A percentile compares a stretch with the other conserved stretches of the same genome.
These are phyloP conservation scores for western clawed frog (Xenopus tropicalis) DNA, from an alignment of 2,113 vertebrate genomes.

Conservation along the genomic window DNA sequence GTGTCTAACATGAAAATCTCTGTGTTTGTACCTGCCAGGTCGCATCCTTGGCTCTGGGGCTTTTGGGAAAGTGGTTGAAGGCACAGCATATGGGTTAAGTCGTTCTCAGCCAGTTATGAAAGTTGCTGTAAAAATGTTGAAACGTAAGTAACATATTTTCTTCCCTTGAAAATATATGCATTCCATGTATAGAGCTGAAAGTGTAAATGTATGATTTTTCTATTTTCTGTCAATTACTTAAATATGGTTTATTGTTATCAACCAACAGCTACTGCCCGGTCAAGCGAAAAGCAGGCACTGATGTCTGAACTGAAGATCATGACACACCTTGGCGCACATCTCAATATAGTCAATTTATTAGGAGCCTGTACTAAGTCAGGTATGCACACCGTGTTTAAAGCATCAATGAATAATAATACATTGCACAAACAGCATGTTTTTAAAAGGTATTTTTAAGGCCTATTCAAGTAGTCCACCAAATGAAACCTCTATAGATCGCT, in stretches of 20 bases:
- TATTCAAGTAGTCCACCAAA: no score
- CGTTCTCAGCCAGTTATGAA: conserved; percentile 97
- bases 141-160: conserved; percentile 75
- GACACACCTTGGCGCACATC: conserved; percentile 94
- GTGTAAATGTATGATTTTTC: no score
- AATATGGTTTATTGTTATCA: conserved; percentile 16
- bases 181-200: neutral
- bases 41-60: conserved; percentile 95
- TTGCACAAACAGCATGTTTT: no score
- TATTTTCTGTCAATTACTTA: no score
- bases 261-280: conserved; percentile 86
- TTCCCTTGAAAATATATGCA: neutral
- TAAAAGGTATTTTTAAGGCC: no score
- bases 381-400: conserved; percentile 50
- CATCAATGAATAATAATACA: no score
- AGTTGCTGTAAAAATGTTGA: conserved; percentile 98
- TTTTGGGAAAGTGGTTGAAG: conserved; percentile 97
- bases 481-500: no score
- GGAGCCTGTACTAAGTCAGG: conserved; percentile 98
- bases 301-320: conserved; percentile 99
- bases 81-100: conserved; percentile 92
- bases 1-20: no score
- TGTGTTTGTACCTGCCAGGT: conserved; percentile 60
- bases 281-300: conserved; percentile 96
- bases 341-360: conserved; percentile 95